Base-by-base conservation (phyloP, 2,113 vertebrate genomes). In the Nanger granti region DNA sequence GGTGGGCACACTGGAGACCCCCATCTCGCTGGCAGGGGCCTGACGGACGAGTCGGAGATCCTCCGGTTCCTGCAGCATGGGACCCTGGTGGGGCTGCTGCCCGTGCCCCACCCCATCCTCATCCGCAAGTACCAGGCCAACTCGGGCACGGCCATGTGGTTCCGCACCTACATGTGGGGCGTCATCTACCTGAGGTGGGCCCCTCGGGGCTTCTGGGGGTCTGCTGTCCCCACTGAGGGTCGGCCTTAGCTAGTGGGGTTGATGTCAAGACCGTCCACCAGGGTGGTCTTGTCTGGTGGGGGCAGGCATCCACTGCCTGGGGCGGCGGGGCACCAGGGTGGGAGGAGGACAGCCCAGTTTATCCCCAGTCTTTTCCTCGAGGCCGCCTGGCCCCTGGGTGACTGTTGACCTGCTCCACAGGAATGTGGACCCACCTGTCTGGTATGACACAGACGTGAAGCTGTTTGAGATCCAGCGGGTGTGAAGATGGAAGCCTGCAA, bases 91-190 rank as follows among this genome's bases (percentile, higher is more conserved):
- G 99, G 99, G 31, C 99, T 99, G 95, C 98, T 99, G 52, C 99
- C 99, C 0, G 99, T 99, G 44, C 99, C 99, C 94, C 99, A 99
- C 97, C 99, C 99, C 96, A 99, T 99, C 98, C 99, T 99, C 76
- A 99, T 99, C 98, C 99, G 99, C 96, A 99, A 99, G 98, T 99
- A 99, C 98, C 99, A 99, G 99, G 99, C 99, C 80, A 99, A 99
- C 93, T 99, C 99, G 0, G 99, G 99, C 98, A 99, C 99, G 0
- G 99, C 99, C 98, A 99, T 99, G 99, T 99, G 99, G 99, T 99
- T 99, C 98, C 99, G 99, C 66, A 99, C 99, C 54, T 99, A 99
- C 98, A 99, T 99, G 99, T 99, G 99, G 99, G 99, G 99, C 6
- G 99, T 99, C 60, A 99, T 99, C 98, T 99, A 99, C 98, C 98